Conservation (phyloP, 2,888 invertebrate species). For the Aleiodes alternator region DNA sequence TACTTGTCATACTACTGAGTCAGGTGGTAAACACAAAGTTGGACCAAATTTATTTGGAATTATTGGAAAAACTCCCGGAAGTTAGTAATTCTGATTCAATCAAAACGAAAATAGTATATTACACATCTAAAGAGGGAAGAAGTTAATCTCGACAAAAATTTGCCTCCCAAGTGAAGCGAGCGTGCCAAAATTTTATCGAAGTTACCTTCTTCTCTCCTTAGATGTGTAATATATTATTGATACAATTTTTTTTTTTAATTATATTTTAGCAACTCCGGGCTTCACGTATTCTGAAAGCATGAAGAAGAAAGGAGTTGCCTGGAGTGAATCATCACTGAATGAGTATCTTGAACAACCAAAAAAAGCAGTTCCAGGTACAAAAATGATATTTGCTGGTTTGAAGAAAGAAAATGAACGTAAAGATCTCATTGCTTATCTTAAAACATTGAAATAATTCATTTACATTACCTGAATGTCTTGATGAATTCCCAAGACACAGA, state of each 20-base stretch:
- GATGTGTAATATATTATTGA: too few relatives aligned
- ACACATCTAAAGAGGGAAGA: too few relatives aligned
- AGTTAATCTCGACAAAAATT: too few relatives aligned
- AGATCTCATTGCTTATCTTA: slow-evolving; percentile 82
- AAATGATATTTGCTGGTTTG: slow-evolving; percentile 85
- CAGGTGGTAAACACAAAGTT: slow-evolving; percentile 81
- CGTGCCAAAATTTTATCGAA: too few relatives aligned
- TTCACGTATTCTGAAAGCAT: slow-evolving; percentile 81
- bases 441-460: slow-evolving; percentile 63
- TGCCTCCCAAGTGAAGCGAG: too few relatives aligned
- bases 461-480: slow-evolving; percentile 80
- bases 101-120: background rate
- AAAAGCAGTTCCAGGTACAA: slow-evolving; percentile 85
- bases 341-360: slow-evolving; percentile 84
- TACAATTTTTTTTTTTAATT: background rate
- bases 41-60: slow-evolving; percentile 85
- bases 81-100: slow-evolving; percentile 55
- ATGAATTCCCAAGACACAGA: slow-evolving; percentile 86
- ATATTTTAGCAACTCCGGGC: slow-evolving; percentile 71
- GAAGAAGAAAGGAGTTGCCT: slow-evolving; percentile 81
- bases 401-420: slow-evolving; percentile 82
- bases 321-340: slow-evolving; percentile 81
- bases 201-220: too few relatives aligned
- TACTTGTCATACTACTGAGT: slow-evolving; percentile 83
- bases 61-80: slow-evolving; percentile 75